These are phyloP conservation scores for Triplophysa tibetana DNA, from an alignment of 2,113 vertebrate genomes.

Conservation along the genomic window DNA sequence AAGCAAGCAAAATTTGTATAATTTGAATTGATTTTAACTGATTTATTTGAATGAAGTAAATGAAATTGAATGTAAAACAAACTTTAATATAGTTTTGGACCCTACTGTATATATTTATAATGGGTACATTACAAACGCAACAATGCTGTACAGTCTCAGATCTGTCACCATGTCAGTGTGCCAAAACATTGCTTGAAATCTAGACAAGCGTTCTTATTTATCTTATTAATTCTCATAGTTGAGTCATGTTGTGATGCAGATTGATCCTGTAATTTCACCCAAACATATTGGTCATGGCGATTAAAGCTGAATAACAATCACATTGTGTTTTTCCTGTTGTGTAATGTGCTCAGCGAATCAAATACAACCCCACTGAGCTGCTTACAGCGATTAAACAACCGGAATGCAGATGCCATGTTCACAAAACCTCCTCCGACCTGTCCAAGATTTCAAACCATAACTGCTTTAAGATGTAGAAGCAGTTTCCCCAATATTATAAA, in stretches of 20 bases:
- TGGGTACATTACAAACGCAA: too few species aligned
- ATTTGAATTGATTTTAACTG: too few species aligned
- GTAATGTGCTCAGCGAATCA: slow-evolving; percentile 71
- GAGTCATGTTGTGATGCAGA: background rate
- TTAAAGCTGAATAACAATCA: slow-evolving; percentile 69
- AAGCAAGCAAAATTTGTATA: too few species aligned
- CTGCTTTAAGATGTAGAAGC: background rate
- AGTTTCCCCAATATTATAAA: too few species aligned
- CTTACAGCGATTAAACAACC: slow-evolving; percentile 72
- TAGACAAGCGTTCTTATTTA: background rate
- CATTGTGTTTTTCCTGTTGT: slow-evolving; percentile 67
- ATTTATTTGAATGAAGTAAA: too few species aligned
- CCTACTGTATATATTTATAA: too few species aligned
- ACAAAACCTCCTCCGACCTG: slow-evolving; percentile 55
- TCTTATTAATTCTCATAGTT: background rate
- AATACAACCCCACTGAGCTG: slow-evolving; percentile 72
- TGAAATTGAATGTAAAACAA: too few species aligned
- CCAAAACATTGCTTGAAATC: too few species aligned
- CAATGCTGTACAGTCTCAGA: too few species aligned
- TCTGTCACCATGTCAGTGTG: too few species aligned
- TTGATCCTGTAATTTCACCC: slow-evolving; percentile 51
- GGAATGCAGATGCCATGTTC: slow-evolving; percentile 54
- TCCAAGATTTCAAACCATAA: background rate
- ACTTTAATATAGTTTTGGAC: too few species aligned
- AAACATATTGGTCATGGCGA: slow-evolving; percentile 56